phyloP scores from a whole-genome alignment of 2,888 invertebrate genomes.

The Myopa testacea region DNA sequence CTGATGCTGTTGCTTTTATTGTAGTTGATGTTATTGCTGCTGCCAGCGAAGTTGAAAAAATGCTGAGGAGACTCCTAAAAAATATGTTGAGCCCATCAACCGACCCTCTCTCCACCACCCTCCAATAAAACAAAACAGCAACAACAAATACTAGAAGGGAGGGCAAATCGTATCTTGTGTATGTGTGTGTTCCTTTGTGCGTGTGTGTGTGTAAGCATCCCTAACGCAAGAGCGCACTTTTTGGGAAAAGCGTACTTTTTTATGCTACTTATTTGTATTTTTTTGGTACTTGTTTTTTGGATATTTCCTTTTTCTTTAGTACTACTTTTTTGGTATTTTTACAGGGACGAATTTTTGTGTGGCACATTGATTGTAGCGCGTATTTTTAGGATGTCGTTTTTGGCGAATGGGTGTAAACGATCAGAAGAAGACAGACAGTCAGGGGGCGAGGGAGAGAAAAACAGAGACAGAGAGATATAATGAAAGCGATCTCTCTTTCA shows the following conservation, averaged over 20 bases:
- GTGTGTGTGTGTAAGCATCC: too few relatives aligned
- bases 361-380: slow-evolving; percentile 15
- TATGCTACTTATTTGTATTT: too few relatives aligned
- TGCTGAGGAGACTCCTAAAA: neutral
- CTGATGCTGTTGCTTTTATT: neutral
- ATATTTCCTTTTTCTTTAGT: neutral
- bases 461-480: too few relatives aligned
- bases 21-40: neutral
- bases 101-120: neutral
- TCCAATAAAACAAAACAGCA: neutral
- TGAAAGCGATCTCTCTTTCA: too few relatives aligned
- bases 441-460: too few relatives aligned
- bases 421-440: neutral
- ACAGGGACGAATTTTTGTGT: neutral
- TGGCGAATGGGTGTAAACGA: slow-evolving; percentile 24
- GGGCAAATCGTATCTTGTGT: too few relatives aligned
- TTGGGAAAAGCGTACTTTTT: too few relatives aligned
- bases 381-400: slow-evolving; percentile 34
- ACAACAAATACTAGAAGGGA: too few relatives aligned
- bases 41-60: neutral
- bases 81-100: neutral
- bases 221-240: too few relatives aligned
- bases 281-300: too few relatives aligned
- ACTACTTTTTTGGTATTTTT: neutral
- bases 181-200: too few relatives aligned